Percentiles rank a stretch among this genome's conserved stretches.
These are phyloP conservation scores for Ptychoptera albimana DNA, from an alignment of 2,888 invertebrate species.

Conservation along the genomic window DNA sequence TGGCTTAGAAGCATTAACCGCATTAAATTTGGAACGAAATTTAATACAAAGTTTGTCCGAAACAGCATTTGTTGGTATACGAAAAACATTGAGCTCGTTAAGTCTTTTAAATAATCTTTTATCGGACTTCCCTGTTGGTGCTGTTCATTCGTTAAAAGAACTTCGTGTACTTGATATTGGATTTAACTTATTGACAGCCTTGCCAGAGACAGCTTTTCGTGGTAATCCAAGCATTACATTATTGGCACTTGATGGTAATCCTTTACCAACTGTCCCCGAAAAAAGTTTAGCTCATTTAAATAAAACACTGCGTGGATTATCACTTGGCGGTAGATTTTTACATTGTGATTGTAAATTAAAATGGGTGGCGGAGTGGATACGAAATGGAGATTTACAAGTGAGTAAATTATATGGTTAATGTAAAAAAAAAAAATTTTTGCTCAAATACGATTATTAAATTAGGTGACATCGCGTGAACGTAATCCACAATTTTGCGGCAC, in stretches of 20 bases:
- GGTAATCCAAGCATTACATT: constrained; percentile 74
- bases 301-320: constrained; percentile 66
- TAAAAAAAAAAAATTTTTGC: no score
- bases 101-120: constrained; percentile 79
- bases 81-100: constrained; percentile 68
- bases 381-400: constrained; percentile 69
- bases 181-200: constrained; percentile 70
- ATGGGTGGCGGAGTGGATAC: constrained; percentile 86
- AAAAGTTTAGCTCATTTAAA: constrained; percentile 64
- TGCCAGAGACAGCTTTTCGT: constrained; percentile 64
- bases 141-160: constrained; percentile 60
- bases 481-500: constrained; percentile 87
- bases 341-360: constrained; percentile 76
- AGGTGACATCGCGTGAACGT: constrained; percentile 71
- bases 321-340: constrained; percentile 73
- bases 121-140: constrained; percentile 70
- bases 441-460: background rate
- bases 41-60: constrained; percentile 61
- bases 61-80: constrained; percentile 64
- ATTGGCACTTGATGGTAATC: constrained; percentile 81
- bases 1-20: constrained; percentile 65
- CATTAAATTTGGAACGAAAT: constrained; percentile 65
- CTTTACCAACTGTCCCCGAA: constrained; percentile 66
- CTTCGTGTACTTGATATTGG: constrained; percentile 81
- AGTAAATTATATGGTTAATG: constrained; percentile 6